Conservation (phyloP, 2,888 invertebrate genomes). For the Mactromeris polynyma region DNA sequence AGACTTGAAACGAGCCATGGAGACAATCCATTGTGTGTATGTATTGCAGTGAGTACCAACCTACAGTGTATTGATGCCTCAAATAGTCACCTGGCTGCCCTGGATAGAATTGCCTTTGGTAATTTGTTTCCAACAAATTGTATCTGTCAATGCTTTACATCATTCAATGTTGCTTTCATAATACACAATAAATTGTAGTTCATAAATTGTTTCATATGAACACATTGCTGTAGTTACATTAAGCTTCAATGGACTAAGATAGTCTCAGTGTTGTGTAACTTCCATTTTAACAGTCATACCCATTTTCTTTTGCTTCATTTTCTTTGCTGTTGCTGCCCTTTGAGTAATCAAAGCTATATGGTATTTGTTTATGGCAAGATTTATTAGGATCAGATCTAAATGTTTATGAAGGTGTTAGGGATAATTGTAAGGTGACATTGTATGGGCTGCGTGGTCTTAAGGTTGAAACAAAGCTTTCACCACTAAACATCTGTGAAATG, state of each 20-base stretch:
- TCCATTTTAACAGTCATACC: neutral
- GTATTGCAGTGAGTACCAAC: constrained; percentile 20
- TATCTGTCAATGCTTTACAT: neutral
- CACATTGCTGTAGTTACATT: neutral
- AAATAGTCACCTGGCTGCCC: neutral
- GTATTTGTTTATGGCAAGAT: too few relatives aligned
- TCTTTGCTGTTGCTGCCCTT: too few relatives aligned
- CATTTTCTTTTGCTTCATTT: neutral
- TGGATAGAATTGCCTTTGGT: constrained; percentile 48
- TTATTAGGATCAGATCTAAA: too few relatives aligned
- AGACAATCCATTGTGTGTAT: constrained; percentile 21
- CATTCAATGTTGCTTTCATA: neutral
- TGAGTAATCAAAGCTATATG: too few relatives aligned
- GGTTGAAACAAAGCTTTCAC: too few relatives aligned
- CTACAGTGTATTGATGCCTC: constrained; percentile 15
- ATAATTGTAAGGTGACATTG: too few relatives aligned
- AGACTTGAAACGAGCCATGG: too few relatives aligned
- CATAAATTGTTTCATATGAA: neutral
- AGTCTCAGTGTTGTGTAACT: neutral
- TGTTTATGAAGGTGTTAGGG: too few relatives aligned
- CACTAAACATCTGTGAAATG: too few relatives aligned
- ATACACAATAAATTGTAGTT: neutral
- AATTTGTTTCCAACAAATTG: constrained; percentile 20
- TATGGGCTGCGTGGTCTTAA: too few relatives aligned
- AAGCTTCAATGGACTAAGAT: neutral